Evolutionary conservation across 1,140 invertebrate species (phyloP).

Genomic region (Mactra quadrangularis): DNA sequence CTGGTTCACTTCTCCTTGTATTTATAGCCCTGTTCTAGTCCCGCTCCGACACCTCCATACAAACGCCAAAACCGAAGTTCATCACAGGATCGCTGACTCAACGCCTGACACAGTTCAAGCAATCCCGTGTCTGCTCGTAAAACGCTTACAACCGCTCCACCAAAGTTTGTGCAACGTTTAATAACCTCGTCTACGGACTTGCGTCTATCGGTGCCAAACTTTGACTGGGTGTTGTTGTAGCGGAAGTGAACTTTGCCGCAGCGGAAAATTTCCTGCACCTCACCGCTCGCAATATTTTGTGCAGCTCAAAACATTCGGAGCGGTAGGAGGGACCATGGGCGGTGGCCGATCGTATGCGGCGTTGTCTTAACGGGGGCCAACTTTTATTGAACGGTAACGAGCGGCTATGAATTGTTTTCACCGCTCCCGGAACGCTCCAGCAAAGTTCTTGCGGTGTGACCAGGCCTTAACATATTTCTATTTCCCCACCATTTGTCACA

Average conservation of each 20-base stretch:
- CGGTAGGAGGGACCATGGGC: slow-evolving; percentile 13
- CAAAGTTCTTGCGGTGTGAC: no score
- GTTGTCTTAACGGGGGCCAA: slow-evolving; percentile 12
- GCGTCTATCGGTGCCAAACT: no score
- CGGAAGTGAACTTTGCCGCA: slow-evolving; percentile 9
- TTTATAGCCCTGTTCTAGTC: no score
- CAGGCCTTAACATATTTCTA: no score
- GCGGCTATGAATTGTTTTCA: slow-evolving; percentile 17
- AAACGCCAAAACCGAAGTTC: slow-evolving; percentile 50
- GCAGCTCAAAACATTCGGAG: no score
- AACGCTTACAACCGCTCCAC: no score
- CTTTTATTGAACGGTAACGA: slow-evolving; percentile 10
- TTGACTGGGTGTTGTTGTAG: no score
- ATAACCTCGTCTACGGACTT: slow-evolving; percentile 9
- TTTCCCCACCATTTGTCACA: no score
- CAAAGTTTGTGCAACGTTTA: slow-evolving; percentile 4
- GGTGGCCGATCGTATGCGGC: slow-evolving; percentile 19
- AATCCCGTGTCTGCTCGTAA: background rate
- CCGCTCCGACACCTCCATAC: no score
- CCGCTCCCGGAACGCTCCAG: slow-evolving; percentile 21
- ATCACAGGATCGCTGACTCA: slow-evolving; percentile 36
- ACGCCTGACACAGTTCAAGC: slow-evolving; percentile 1
- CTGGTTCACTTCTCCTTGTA: no score
- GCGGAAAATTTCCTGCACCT: no score
- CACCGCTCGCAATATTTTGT: no score